Base-by-base conservation (phyloP, 2,113 vertebrate genomes). In the Hyaena hyaena region DNA sequence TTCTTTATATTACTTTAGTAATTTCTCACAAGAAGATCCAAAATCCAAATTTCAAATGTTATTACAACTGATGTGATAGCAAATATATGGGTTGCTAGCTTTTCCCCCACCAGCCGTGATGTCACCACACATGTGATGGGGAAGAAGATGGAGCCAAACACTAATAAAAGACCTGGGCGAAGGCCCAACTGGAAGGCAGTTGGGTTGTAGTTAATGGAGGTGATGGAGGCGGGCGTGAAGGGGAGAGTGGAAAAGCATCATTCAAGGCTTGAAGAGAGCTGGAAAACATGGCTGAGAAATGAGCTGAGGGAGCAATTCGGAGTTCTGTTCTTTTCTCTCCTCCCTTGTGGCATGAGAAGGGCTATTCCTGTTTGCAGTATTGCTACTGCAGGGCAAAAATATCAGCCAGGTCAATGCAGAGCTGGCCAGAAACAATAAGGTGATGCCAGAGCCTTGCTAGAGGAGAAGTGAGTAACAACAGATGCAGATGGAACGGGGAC, bases 11-110 rank as follows among this genome's bases (percentile, higher is more conserved):
- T 69, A 28, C 10, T 82, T 79, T 65, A 63, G 80, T 53, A 63
- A 77, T 35, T 88, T 95, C 26, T 92, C 81, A 88, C 0, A 31
- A 74, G 61, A 84, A 97, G 96, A 69, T 35, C 6, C 45, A 79
- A 88, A 77, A 61, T 73, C 33, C 77, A 39, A 0, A 6, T 79
- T 83, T 82, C 43, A 1, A 50, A n/a, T 82, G 7, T 71, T 71
- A 71, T 19, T 76, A 39, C 3, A 69, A 66, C n/a, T 77, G 23
- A 76, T 39, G 1, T 2, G 6, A 88, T 35, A 58, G 53, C 48
- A 65, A 81, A 85, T 43, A 11, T 9, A 0, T 10, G 33, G 43
- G 10, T 66, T 71, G 10, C 33, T 43, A 31, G 28, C 31, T 63
- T 89, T 43, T 24, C 7, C 31, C 45, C 74, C 24, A 14, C 2